A percentile compares a stretch with the other conserved stretches of the same genome.
Evolutionary conservation across 53 echinoderm and acorn worm species (phyloP).

Genomic region (Antedon mediterranea): DNA sequence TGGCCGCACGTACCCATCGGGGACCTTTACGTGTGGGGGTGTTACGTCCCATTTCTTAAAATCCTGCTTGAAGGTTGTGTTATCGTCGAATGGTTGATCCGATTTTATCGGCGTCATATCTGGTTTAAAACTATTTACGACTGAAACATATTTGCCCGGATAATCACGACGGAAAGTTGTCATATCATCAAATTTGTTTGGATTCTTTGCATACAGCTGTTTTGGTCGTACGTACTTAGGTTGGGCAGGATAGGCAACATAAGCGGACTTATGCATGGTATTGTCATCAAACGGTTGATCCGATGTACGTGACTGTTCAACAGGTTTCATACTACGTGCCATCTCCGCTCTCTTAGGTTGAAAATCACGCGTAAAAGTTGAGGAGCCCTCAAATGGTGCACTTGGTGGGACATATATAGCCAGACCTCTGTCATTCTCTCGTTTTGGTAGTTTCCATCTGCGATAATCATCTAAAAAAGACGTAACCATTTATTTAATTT

Average conservation of each 20-base stretch:
- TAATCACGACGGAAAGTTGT: conserved; percentile 75
- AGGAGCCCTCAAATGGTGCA: conserved; percentile 80
- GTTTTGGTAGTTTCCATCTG: conserved; percentile 66
- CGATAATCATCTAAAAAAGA: conserved; percentile 75
- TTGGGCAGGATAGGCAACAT: conserved; percentile 62
- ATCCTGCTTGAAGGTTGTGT: conserved; percentile 74
- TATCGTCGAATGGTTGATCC: conserved; percentile 85
- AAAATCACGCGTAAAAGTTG: conserved; percentile 79
- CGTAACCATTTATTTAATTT: conserved; percentile 9
- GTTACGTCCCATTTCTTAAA: conserved; percentile 64
- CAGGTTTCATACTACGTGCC: conserved; percentile 65
- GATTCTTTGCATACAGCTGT: conserved; percentile 53
- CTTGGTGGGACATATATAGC: conserved; percentile 60
- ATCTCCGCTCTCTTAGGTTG: conserved; percentile 58
- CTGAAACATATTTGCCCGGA: conserved; percentile 41
- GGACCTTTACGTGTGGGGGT: conserved; percentile 51
- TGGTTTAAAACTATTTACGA: conserved; percentile 72
- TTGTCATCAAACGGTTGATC: conserved; percentile 69
- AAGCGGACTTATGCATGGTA: conserved; percentile 66
- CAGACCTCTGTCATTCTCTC: conserved; percentile 42
- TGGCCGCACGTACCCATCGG: conserved; percentile 62
- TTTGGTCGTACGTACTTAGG: conserved; percentile 49
- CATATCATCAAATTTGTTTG: conserved; percentile 64
- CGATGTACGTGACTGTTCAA: conserved; percentile 53
- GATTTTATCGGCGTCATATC: conserved; percentile 54